These are phyloP conservation scores for Enteromius treurensis DNA, from an alignment of 2,797 vertebrate species.

Conservation along the genomic window DNA sequence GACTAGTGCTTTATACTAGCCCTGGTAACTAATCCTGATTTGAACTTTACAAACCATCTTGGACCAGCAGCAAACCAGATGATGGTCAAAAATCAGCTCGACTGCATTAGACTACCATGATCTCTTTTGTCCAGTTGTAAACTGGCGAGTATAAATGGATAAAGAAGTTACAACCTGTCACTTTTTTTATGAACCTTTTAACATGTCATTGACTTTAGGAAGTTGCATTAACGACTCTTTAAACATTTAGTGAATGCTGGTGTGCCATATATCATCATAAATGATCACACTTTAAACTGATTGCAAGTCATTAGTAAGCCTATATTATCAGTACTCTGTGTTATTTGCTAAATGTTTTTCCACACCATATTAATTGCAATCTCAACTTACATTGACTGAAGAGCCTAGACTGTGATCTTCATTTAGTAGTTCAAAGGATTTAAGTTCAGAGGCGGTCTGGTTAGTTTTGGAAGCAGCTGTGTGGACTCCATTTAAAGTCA, in stretches of 20 bases:
- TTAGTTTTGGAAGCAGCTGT: conserved; percentile 17
- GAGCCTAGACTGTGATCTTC: not conserved
- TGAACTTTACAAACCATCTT: not conserved
- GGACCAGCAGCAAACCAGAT: not conserved
- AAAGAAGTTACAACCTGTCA: not conserved
- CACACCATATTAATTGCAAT: not conserved
- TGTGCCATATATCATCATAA: not conserved
- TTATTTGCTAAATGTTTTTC: not conserved
- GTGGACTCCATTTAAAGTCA: conserved; percentile 8
- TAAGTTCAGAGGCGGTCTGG: not conserved
- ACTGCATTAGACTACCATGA: not conserved
- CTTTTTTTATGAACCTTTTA: not conserved
- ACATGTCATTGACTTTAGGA: not conserved
- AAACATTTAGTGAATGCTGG: not conserved
- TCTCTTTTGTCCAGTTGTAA: not conserved
- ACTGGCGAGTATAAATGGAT: not conserved
- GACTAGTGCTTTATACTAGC: not conserved
- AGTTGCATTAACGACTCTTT: not conserved
- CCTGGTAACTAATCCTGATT: not conserved
- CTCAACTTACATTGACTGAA: not conserved
- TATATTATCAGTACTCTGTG: not conserved
- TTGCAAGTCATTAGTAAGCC: not conserved
- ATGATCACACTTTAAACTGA: not conserved
- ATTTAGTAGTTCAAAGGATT: not conserved
- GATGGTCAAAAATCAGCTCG: not conserved